These are phyloP conservation scores for Coreoperca whiteheadi DNA, from an alignment of 2,113 vertebrate species.

Conservation along the genomic window DNA sequence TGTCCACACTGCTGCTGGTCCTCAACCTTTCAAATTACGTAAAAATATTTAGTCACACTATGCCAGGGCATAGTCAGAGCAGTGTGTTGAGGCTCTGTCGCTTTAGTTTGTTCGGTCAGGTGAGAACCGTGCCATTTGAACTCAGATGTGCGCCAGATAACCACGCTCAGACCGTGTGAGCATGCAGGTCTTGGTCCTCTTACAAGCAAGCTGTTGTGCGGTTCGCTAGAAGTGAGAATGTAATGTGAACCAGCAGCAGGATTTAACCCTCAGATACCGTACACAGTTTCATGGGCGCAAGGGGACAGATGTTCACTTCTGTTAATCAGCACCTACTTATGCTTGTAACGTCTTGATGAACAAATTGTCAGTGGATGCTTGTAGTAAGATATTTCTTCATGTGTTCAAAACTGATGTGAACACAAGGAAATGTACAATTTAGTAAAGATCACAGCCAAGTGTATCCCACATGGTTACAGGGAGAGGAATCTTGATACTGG, in stretches of 20 bases:
- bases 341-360: not conserved
- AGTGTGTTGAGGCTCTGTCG: not conserved
- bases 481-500: not conserved
- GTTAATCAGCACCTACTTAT: constrained; percentile 2
- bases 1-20: constrained; percentile 5
- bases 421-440: not conserved
- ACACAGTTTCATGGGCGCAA: constrained; percentile 2
- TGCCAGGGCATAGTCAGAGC: not conserved
- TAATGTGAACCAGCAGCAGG: constrained; percentile 17
- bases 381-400: not conserved
- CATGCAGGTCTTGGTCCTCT: not conserved
- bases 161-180: not conserved
- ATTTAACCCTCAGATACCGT: constrained; percentile 22
- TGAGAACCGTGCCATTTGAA: constrained; percentile 40
- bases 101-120: not conserved
- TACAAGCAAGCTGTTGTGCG: not conserved
- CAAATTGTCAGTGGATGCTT: not conserved
- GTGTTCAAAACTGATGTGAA: constrained; percentile 2
- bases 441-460: not conserved
- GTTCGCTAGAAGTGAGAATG: not conserved
- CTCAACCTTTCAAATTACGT: constrained; percentile 26
- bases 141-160: constrained; percentile 9
- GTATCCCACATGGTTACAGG: not conserved
- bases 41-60: constrained; percentile 6
- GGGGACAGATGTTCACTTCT: constrained; percentile 19